Percentiles rank a stretch among this genome's conserved stretches.
Evolutionary conservation across 2,888 invertebrate genomes (phyloP).

Genomic region (Aphelenchoides bicaudatus): DNA sequence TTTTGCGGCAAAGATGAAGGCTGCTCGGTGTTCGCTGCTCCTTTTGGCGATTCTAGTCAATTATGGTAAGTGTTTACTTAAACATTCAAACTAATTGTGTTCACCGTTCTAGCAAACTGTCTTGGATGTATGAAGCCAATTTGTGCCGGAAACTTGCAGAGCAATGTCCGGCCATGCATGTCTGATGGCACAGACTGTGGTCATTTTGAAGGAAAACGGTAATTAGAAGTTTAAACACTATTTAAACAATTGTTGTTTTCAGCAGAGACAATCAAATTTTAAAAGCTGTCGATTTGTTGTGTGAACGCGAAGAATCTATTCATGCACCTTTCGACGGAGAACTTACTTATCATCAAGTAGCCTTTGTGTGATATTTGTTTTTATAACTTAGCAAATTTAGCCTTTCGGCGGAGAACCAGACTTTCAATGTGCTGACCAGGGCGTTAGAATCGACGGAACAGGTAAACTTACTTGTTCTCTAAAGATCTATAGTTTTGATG

Average conservation of each 20-base stretch:
- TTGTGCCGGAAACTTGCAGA: slow-evolving; percentile 45
- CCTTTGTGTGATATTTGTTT: no score
- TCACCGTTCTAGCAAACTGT: neutral
- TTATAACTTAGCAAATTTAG: no score
- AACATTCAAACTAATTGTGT: neutral
- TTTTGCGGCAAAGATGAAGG: no score
- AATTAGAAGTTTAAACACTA: neutral
- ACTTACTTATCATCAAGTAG: slow-evolving; percentile 42
- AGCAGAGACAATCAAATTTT: slow-evolving; percentile 34
- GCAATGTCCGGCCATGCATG: slow-evolving; percentile 45
- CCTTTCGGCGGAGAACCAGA: slow-evolving; percentile 40
- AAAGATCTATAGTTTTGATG: slow-evolving; percentile 5
- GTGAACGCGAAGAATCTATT: slow-evolving; percentile 29
- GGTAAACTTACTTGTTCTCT: no score
- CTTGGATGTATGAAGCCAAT: slow-evolving; percentile 50
- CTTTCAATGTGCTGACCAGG: slow-evolving; percentile 53
- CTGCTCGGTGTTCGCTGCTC: no score
- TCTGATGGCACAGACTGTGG: slow-evolving; percentile 50
- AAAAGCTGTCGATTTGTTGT: slow-evolving; percentile 36
- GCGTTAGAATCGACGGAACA: slow-evolving; percentile 54
- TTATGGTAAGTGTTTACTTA: no score
- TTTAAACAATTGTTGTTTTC: slow-evolving; percentile 10
- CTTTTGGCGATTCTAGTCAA: no score
- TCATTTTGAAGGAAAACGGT: slow-evolving; percentile 34
- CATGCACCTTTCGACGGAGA: slow-evolving; percentile 55